These are phyloP conservation scores for Cyaniris semiargus DNA, from an alignment of 2,888 invertebrate species.

Conservation along the genomic window DNA sequence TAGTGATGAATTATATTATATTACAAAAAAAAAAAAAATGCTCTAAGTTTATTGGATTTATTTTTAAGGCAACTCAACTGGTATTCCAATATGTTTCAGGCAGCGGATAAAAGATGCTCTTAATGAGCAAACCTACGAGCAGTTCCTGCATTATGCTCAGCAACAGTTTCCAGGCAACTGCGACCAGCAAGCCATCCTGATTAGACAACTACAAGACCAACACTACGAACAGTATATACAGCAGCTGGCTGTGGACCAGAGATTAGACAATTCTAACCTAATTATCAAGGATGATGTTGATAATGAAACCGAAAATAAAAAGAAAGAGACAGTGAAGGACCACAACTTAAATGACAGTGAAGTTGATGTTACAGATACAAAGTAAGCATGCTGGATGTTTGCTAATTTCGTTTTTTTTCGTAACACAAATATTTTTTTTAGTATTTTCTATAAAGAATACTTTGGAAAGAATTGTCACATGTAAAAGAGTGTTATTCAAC, in stretches of 20 bases:
- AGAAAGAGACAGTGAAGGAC: slow-evolving; percentile 52
- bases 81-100: slow-evolving; percentile 59
- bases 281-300: slow-evolving; percentile 50
- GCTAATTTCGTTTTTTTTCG: too few species aligned
- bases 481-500: too few species aligned
- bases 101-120: slow-evolving; percentile 96
- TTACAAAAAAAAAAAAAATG: too few species aligned
- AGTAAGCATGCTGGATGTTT: slow-evolving; percentile 51
- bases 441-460: too few species aligned
- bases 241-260: slow-evolving; percentile 85
- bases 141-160: slow-evolving; percentile 94
- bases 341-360: slow-evolving; percentile 64
- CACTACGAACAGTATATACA: slow-evolving; percentile 99
- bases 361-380: slow-evolving; percentile 53
- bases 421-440: too few species aligned
- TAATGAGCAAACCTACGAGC: slow-evolving; percentile 94
- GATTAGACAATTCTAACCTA: slow-evolving; percentile 64
- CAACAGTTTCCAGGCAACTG: slow-evolving; percentile 94
- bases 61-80: neutral
- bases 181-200: slow-evolving; percentile 95
- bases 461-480: too few species aligned
- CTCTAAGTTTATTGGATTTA: neutral
- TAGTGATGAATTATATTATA: too few species aligned
- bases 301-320: slow-evolving; percentile 48
- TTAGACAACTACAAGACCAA: slow-evolving; percentile 97